Base-by-base conservation (phyloP, 2,888 invertebrate genomes). In the Sesia bembeciformis region DNA sequence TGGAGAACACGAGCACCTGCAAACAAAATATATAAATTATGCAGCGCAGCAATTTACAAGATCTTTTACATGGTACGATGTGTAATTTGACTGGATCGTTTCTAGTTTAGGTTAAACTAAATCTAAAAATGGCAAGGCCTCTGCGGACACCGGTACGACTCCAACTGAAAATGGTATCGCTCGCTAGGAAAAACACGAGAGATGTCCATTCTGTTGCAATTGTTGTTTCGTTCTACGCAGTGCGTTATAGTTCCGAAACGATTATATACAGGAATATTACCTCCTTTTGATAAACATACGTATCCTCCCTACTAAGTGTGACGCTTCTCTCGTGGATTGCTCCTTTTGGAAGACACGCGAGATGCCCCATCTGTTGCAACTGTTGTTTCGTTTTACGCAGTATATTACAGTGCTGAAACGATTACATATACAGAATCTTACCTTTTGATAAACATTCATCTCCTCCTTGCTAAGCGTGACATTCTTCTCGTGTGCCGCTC, bases 181-280 rank as follows among this genome's bases (percentile, higher is more conserved):
- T 23, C 23, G 23, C 23, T 23, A 23, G 0, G 96, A 95, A 56
- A 97, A 83, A 56, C 84, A 86, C 7, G 82, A 75, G 4, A 96
- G 81, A 54, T 85, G 82, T 0, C 95, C 95, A 5, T 85, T 81
- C 52, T 86, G 81, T 65, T 94, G 93, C 4, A 96, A 88, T 74
- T 97, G 95, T 5, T 81, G 87, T 79, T 99, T 99, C 0, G 98
- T 98, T 51, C 99, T 91, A 0, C 98, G 91, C 58, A 99, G 85
- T 90, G 99, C 92, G 1, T 98, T 72, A 4, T 94, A 93, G 57
- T 96, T 96, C 83, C 23, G 23, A 23, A 2, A 23, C 23, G 23
- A 23, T 23, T 23, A 23, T 23, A 23, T 23, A 23, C 1, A 23
- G 97, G 94, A 0, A 98, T 90, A 57, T 92, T 64, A 91, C 86